A percentile compares a stretch with the other conserved stretches of the same genome.
These are phyloP conservation scores for Collichthys lucidus DNA, from an alignment of 2,113 vertebrate genomes.

Conservation along the genomic window DNA sequence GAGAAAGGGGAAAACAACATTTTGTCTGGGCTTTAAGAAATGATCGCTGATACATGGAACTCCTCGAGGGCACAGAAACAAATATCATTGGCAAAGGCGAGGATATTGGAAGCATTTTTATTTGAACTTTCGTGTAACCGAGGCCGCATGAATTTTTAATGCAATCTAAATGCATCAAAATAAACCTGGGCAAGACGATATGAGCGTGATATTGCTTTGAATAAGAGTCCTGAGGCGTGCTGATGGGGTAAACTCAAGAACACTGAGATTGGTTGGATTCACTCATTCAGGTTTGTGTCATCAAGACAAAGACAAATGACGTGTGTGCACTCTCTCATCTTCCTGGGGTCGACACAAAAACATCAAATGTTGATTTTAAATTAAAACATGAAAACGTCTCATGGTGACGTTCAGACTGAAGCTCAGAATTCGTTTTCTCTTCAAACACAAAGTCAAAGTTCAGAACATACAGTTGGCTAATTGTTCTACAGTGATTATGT, in stretches of 20 bases:
- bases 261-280: background rate
- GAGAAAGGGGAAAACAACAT: background rate
- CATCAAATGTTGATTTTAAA: background rate
- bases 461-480: no score
- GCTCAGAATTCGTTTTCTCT: no score
- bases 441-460: no score
- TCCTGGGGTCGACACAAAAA: background rate
- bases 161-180: background rate
- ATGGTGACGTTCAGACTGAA: no score
- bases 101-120: constrained; percentile 5
- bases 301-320: no score
- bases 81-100: background rate
- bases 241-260: background rate
- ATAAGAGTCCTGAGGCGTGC: background rate
- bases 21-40: background rate
- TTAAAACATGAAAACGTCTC: no score
- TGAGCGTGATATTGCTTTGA: no score
- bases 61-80: constrained; percentile 1
- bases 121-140: background rate
- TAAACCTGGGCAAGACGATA: background rate
- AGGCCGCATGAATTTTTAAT: constrained; percentile 24
- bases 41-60: background rate
- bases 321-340: no score
- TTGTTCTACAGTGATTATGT: no score
- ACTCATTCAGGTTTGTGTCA: background rate